Evolutionary conservation across 2,113 vertebrate genomes (phyloP).

Genomic region (Seriola rivoliana): DNA sequence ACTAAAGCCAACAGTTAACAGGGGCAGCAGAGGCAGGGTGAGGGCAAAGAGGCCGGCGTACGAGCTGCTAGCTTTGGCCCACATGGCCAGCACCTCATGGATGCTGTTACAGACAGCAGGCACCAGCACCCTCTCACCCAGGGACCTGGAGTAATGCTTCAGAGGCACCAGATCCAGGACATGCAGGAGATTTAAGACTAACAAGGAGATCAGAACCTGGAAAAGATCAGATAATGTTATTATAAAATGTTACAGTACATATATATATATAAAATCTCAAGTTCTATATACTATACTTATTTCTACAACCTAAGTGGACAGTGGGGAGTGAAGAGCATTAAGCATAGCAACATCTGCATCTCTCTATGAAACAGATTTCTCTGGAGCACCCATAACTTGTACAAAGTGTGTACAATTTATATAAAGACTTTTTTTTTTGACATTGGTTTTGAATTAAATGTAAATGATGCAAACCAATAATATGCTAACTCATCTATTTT

Average conservation of each 20-base stretch:
- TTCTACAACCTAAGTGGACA: not conserved
- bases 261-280: not conserved
- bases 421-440: too few relatives aligned
- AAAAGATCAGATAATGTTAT: not conserved
- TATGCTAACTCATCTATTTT: not conserved
- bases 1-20: conserved; percentile 74
- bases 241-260: not conserved
- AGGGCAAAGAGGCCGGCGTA: conserved; percentile 69
- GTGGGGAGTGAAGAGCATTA: too few relatives aligned
- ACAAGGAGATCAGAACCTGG: conserved; percentile 80
- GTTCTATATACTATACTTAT: not conserved
- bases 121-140: conserved; percentile 82
- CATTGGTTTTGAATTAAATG: not conserved
- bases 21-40: conserved; percentile 72
- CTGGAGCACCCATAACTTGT: too few relatives aligned
- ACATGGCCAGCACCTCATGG: conserved; percentile 75
- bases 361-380: too few relatives aligned
- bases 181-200: conserved; percentile 76
- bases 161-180: conserved; percentile 67
- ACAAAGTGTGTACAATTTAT: too few relatives aligned
- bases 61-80: conserved; percentile 72
- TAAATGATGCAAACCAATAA: not conserved
- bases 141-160: conserved; percentile 69
- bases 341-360: too few relatives aligned
- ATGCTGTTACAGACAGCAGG: conserved; percentile 80